Conservation (phyloP, 64 coral and sea anemone genomes). For the Porites lutea region DNA sequence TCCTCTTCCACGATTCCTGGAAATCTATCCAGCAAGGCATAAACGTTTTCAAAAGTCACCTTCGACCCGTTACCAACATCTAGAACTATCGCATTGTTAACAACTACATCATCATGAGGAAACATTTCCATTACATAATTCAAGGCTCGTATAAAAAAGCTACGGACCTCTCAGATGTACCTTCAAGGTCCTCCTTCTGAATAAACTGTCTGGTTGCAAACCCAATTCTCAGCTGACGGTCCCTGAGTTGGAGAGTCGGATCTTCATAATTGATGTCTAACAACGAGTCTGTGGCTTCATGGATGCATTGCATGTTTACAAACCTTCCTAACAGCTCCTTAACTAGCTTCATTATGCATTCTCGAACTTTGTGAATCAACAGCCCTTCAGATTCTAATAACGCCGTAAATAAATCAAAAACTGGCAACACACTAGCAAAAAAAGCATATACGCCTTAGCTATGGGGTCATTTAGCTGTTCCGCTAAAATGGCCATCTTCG, state of each 20-base stretch:
- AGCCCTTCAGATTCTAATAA: conserved; percentile 58
- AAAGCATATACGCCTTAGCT: conserved; percentile 64
- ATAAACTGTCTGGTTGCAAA: conserved; percentile 71
- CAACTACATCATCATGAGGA: conserved; percentile 56
- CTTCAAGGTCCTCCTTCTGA: conserved; percentile 51
- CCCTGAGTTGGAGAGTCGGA: conserved; percentile 51
- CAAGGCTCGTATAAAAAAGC: conserved; percentile 55
- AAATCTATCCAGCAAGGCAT: conserved; percentile 47
- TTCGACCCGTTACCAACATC: conserved; percentile 34
- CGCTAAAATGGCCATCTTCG: conserved; percentile 24
- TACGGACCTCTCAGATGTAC: conserved; percentile 55
- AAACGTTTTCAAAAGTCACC: conserved; percentile 28
- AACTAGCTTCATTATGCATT: conserved; percentile 47
- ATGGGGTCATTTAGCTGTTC: conserved; percentile 58
- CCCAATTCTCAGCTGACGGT: conserved; percentile 48
- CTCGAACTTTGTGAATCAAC: conserved; percentile 65
- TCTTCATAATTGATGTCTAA: conserved; percentile 48
- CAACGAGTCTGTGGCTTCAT: conserved; percentile 44
- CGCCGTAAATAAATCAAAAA: conserved; percentile 53
- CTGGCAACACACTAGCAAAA: conserved; percentile 65
- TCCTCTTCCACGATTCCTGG: conserved; percentile 62
- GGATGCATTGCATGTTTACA: conserved; percentile 54
- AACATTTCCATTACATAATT: conserved; percentile 63
- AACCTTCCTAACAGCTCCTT: conserved; percentile 58
- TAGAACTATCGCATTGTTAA: conserved; percentile 66